Conservation (phyloP, 1,140 invertebrate genomes). For the Lethrus apterus region DNA sequence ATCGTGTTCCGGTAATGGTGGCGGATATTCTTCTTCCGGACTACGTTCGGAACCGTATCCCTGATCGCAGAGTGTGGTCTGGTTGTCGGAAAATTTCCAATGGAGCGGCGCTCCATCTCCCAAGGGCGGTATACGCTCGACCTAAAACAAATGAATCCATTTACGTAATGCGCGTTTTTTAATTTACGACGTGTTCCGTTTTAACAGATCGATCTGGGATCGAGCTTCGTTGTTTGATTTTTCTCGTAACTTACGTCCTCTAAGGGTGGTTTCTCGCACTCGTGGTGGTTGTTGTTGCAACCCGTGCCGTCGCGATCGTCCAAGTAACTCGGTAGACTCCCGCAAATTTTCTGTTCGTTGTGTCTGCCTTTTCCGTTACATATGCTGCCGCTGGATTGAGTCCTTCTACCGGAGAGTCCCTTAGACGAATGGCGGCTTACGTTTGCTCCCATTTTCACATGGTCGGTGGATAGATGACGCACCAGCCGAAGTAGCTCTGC, state of each 20-base stretch:
- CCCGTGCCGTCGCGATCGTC: constrained; percentile 51
- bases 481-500: constrained; percentile 16
- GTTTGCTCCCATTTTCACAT: constrained; percentile 59
- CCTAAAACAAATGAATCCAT: constrained; percentile 6
- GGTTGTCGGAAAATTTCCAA: constrained; percentile 40
- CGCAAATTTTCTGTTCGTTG: constrained; percentile 42
- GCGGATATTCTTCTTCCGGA: constrained; percentile 65
- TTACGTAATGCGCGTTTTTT: constrained; percentile 1
- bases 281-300: constrained; percentile 55
- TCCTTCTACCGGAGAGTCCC: constrained; percentile 57
- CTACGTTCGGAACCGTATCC: constrained; percentile 71
- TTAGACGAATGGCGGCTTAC: constrained; percentile 63
- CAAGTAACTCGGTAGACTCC: constrained; percentile 64
- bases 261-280: constrained; percentile 48
- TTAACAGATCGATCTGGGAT: too few relatives aligned
- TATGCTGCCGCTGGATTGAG: constrained; percentile 58
- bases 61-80: constrained; percentile 57
- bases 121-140: constrained; percentile 35
- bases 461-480: constrained; percentile 18
- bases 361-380: constrained; percentile 38
- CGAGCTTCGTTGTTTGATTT: too few relatives aligned
- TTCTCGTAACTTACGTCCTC: constrained; percentile 50
- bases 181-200: too few relatives aligned
- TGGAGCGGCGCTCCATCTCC: constrained; percentile 44
- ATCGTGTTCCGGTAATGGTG: constrained; percentile 49